Conservation (phyloP, 2,113 vertebrate genomes). For the Ctenomys sociabilis region DNA sequence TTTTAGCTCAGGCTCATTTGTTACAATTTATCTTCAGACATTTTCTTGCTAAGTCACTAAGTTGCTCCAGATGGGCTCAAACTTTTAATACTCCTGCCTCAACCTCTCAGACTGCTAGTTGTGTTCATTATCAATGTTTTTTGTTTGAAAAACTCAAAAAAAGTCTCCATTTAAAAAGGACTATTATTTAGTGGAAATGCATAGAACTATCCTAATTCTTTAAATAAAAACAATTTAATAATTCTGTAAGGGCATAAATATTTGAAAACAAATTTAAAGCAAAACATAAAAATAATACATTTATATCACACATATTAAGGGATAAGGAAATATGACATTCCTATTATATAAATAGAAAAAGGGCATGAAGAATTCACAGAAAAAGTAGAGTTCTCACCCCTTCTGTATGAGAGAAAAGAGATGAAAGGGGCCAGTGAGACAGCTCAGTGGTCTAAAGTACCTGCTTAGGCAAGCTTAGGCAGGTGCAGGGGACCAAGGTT, state of each 20-base stretch:
- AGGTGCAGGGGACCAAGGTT: too few species aligned
- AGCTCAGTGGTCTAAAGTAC: too few species aligned
- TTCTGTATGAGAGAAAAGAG: background rate
- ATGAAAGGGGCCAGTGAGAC: background rate
- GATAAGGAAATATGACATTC: conserved; percentile 4
- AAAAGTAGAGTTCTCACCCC: background rate
- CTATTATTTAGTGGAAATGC: background rate
- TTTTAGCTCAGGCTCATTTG: background rate
- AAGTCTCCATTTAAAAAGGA: background rate
- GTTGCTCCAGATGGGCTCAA: background rate
- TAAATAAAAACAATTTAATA: background rate
- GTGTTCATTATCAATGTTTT: background rate
- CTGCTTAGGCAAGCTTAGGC: too few species aligned
- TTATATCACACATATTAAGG: background rate
- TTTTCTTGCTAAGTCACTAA: background rate
- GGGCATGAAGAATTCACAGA: background rate
- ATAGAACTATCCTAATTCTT: background rate
- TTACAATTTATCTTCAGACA: background rate
- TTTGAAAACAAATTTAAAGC: conserved; percentile 21
- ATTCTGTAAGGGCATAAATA: background rate
- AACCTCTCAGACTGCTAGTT: background rate
- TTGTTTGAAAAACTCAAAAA: background rate
- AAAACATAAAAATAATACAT: background rate
- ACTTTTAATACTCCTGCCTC: background rate
- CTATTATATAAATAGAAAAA: background rate